A percentile compares a stretch with the other conserved stretches of the same genome.
These are phyloP conservation scores for Halcyon chelicuti DNA, from an alignment of 2,797 vertebrate species.

Conservation along the genomic window DNA sequence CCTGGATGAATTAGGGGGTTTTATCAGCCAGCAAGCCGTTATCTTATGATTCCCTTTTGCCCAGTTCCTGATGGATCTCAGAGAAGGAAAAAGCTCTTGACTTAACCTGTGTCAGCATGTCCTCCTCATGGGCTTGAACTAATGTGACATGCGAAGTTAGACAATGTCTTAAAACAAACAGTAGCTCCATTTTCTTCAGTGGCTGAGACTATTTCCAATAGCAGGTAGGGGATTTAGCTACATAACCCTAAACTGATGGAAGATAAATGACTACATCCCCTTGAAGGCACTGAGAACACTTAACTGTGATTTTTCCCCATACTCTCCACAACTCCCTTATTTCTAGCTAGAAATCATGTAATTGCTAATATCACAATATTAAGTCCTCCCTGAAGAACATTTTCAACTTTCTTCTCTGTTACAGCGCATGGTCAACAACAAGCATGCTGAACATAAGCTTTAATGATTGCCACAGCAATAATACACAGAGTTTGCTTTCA, in stretches of 20 bases:
- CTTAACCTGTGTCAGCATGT: background rate
- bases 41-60: conserved; percentile 41
- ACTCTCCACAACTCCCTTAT: background rate
- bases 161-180: background rate
- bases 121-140: conserved; percentile 6
- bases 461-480: background rate
- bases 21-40: conserved; percentile 51
- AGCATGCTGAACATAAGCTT: background rate
- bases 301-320: background rate
- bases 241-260: background rate
- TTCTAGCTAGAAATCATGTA: background rate
- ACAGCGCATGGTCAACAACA: background rate
- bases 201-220: background rate
- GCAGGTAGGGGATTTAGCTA: background rate
- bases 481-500: conserved; percentile 33
- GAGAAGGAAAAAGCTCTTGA: conserved; percentile 12
- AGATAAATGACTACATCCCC: background rate
- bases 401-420: background rate
- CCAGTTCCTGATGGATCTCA: conserved; percentile 22
- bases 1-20: conserved; percentile 45
- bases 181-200: background rate
- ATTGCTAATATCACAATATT: background rate
- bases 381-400: background rate
- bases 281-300: background rate
- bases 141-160: background rate